phyloP scores from a whole-genome alignment of 2,113 vertebrate species.

The Daphoenositta chrysoptera region DNA sequence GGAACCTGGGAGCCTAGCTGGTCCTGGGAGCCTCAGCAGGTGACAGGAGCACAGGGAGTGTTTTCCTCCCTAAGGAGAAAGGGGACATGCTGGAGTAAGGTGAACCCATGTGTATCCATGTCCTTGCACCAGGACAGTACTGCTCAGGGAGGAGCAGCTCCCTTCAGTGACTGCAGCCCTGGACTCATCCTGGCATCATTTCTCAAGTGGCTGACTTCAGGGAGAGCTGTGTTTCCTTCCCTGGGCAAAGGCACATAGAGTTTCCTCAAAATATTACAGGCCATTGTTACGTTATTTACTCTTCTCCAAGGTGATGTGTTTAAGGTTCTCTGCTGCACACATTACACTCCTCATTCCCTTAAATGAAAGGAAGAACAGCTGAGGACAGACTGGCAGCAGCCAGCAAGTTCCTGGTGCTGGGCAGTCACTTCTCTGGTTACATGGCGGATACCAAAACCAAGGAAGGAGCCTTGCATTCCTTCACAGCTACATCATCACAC shows the following conservation, averaged over 20 bases:
- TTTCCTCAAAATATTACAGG: neutral
- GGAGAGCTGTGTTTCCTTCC: neutral
- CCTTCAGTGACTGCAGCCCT: neutral
- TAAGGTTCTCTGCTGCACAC: neutral
- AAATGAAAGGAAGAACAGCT: slow-evolving; percentile 7
- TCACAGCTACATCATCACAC: neutral
- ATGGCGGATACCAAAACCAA: neutral
- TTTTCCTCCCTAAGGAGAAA: neutral
- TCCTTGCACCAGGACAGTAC: neutral
- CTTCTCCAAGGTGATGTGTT: neutral
- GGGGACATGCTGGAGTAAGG: neutral
- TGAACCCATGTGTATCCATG: neutral
- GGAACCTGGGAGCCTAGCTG: neutral
- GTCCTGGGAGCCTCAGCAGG: neutral
- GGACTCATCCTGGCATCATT: neutral
- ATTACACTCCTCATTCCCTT: neutral
- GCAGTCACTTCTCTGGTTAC: slow-evolving; percentile 31
- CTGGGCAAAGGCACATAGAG: neutral
- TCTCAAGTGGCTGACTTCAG: neutral
- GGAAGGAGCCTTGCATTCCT: slow-evolving; percentile 24
- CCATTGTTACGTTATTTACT: neutral
- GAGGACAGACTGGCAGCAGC: neutral
- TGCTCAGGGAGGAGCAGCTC: neutral
- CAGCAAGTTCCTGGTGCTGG: neutral
- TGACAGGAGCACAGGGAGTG: neutral